phyloP scores from a whole-genome alignment of 2,888 invertebrate species.

The Parapristionchus giblindavisi region DNA sequence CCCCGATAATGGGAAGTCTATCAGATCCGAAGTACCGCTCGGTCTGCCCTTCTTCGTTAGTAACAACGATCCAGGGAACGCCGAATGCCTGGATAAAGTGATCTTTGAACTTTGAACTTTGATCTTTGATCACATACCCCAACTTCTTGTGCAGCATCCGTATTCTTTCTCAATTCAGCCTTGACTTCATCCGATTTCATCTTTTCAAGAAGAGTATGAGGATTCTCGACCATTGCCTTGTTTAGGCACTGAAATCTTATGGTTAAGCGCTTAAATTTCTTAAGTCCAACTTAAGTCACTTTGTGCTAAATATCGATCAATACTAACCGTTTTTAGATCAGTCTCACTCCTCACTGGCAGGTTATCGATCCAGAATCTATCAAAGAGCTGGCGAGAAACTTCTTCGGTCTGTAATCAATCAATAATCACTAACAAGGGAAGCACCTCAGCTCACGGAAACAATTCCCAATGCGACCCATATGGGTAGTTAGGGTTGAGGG shows the following conservation, averaged over 20 bases:
- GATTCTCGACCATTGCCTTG: background rate
- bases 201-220: background rate
- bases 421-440: no score
- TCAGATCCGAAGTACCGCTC: constrained; percentile 32
- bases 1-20: constrained; percentile 23
- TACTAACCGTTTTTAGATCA: constrained; percentile 4
- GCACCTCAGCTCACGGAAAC: no score
- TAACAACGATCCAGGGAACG: constrained; percentile 30
- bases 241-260: constrained; percentile 28
- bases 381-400: constrained; percentile 29
- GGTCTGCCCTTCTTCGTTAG: background rate
- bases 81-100: constrained; percentile 20
- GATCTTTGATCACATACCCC: constrained; percentile 6
- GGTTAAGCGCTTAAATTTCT: no score
- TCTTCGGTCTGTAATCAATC: constrained; percentile 23
- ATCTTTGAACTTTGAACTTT: background rate
- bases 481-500: no score
- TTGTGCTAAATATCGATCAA: no score
- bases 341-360: constrained; percentile 11
- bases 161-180: constrained; percentile 3
- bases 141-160: constrained; percentile 10
- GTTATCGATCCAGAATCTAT: constrained; percentile 36
- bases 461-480: no score
- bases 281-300: no score
- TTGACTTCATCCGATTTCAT: constrained; percentile 6